Evolutionary conservation across 2,888 invertebrate genomes (phyloP).

Genomic region (Cantharis rustica): DNA sequence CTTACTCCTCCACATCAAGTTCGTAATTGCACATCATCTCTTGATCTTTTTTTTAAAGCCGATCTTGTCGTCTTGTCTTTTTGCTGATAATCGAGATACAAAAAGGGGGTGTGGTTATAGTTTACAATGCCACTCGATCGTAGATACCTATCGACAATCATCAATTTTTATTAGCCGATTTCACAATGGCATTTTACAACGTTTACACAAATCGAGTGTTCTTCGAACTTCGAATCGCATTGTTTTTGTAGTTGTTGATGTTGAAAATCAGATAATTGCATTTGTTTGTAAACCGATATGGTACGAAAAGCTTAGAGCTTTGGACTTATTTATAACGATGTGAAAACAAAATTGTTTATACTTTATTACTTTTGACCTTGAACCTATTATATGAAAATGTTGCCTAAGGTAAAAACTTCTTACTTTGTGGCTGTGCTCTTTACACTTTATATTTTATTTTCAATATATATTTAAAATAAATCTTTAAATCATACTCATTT

Average conservation of each 20-base stretch:
- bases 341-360: background rate
- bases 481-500: too few relatives aligned
- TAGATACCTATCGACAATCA: background rate
- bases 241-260: background rate
- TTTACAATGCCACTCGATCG: background rate
- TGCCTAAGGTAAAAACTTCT: background rate
- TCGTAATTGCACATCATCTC: background rate
- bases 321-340: background rate
- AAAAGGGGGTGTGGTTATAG: slow-evolving; percentile 39
- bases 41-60: background rate
- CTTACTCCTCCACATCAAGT: background rate
- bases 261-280: background rate
- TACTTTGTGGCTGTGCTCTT: background rate
- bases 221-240: background rate
- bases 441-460: background rate
- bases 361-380: background rate
- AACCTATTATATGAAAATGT: background rate
- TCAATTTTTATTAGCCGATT: background rate
- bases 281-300: background rate
- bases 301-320: background rate
- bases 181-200: background rate
- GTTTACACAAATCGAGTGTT: background rate
- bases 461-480: background rate
- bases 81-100: background rate
- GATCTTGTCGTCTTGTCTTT: background rate